Percentiles rank a stretch among this genome's conserved stretches.
Evolutionary conservation across 1,140 invertebrate species (phyloP).

Genomic region (Panagrolaimus sp.): DNA sequence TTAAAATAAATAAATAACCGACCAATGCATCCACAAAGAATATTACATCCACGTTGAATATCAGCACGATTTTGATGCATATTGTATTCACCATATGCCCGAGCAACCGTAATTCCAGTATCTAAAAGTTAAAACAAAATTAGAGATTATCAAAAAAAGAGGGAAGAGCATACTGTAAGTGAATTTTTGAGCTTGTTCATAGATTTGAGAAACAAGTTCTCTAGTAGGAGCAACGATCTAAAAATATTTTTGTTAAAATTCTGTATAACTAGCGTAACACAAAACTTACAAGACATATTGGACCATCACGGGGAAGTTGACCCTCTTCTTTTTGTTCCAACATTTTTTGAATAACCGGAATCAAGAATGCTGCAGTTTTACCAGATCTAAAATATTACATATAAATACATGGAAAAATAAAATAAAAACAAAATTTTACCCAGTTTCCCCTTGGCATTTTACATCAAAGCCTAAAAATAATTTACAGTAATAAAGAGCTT

Average conservation of each 20-base stretch:
- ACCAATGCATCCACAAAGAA: neutral
- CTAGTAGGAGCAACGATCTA: conserved; percentile 80
- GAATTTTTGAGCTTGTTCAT: conserved; percentile 14
- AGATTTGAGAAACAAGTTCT: conserved; percentile 81
- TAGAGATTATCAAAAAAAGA: conserved; percentile 44
- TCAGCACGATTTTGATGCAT: neutral
- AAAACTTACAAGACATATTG: conserved; percentile 14
- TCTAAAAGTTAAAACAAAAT: too few species aligned
- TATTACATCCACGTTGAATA: neutral
- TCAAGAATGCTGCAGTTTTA: conserved; percentile 77
- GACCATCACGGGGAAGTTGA: conserved; percentile 36
- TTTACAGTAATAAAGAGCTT: conserved; percentile 41
- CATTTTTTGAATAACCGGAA: conserved; percentile 66
- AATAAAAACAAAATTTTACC: conserved; percentile 57
- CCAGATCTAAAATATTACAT: too few species aligned
- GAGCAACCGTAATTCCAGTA: neutral
- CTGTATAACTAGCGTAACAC: neutral
- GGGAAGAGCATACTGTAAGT: conserved; percentile 3
- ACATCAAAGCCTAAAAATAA: conserved; percentile 31
- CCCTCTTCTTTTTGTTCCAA: conserved; percentile 44
- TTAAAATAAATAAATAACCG: too few species aligned
- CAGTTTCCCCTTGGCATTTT: conserved; percentile 64
- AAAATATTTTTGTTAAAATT: neutral
- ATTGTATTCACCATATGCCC: neutral
- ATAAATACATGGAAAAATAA: too few species aligned